Conservation (phyloP, 2,797 vertebrate genomes). For the Manis javanica region DNA sequence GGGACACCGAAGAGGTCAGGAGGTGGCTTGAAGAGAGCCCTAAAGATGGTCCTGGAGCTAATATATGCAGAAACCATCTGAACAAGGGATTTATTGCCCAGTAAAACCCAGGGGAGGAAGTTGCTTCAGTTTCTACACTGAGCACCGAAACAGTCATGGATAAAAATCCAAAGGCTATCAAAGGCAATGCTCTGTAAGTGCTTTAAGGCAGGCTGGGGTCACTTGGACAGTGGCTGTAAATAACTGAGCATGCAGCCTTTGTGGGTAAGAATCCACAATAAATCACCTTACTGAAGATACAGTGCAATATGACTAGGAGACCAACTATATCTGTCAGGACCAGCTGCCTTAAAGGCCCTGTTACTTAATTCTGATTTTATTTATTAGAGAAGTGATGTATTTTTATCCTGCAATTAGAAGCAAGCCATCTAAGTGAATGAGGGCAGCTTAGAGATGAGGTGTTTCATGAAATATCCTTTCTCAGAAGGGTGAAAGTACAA, state of each 20-base stretch:
- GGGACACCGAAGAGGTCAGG: not conserved
- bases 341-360: not conserved
- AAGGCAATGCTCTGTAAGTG: not conserved
- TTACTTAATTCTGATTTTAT: conserved; percentile 46
- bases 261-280: not conserved
- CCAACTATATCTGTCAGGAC: not conserved
- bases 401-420: conserved; percentile 31
- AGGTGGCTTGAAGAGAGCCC: not conserved
- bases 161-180: not conserved
- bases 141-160: not conserved
- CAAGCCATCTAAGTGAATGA: not conserved
- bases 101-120: not conserved
- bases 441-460: not conserved
- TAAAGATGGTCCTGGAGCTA: not conserved
- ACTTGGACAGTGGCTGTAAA: not conserved
- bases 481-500: not conserved
- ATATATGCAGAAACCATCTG: not conserved
- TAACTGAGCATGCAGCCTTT: not conserved
- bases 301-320: not conserved
- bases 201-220: not conserved
- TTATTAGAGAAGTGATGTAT: not conserved
- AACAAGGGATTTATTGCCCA: not conserved
- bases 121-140: not conserved
- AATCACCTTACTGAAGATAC: not conserved
- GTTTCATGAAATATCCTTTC: not conserved